Conservation (phyloP, 2,888 invertebrate species). For the Myopa testacea region DNA sequence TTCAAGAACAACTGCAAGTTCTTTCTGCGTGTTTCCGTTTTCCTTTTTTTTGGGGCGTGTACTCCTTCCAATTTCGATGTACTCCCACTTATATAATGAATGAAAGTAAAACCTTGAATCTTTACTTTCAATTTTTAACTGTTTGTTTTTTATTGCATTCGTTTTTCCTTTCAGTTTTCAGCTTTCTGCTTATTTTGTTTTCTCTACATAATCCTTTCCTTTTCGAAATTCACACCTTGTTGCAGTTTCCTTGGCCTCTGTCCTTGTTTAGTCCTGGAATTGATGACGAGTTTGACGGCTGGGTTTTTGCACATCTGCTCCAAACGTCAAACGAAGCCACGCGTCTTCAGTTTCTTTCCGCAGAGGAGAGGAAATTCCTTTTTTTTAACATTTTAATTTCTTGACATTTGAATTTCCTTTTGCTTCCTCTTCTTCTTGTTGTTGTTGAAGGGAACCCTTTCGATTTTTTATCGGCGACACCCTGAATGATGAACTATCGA, state of each 20-base stretch:
- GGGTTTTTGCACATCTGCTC: not conserved
- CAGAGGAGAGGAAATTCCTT: not conserved
- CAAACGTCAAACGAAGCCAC: constrained; percentile 16
- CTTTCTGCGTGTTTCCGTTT: not conserved
- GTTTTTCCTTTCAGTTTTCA: not conserved
- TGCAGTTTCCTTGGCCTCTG: not conserved
- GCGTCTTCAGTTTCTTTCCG: constrained; percentile 19
- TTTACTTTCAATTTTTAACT: not conserved
- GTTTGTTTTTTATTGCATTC: not conserved
- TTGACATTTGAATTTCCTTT: constrained; percentile 34
- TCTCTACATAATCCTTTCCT: constrained; percentile 15
- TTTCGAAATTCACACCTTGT: constrained; percentile 21
- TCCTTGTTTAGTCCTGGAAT: not conserved
- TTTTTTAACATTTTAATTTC: constrained; percentile 24
- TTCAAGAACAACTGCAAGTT: not conserved
- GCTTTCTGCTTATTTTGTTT: not conserved
- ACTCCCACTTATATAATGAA: no score
- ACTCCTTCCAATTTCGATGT: no score
- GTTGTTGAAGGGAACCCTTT: constrained; percentile 16
- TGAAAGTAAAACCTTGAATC: constrained; percentile 2
- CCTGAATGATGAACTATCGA: not conserved
- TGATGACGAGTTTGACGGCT: not conserved
- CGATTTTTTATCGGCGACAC: constrained; percentile 11
- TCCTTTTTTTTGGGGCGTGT: not conserved
- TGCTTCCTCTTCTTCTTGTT: not conserved